Percentiles rank a stretch among this genome's conserved stretches.
Evolutionary conservation across 1,140 invertebrate species (phyloP).

Genomic region (Augochlora pura): DNA sequence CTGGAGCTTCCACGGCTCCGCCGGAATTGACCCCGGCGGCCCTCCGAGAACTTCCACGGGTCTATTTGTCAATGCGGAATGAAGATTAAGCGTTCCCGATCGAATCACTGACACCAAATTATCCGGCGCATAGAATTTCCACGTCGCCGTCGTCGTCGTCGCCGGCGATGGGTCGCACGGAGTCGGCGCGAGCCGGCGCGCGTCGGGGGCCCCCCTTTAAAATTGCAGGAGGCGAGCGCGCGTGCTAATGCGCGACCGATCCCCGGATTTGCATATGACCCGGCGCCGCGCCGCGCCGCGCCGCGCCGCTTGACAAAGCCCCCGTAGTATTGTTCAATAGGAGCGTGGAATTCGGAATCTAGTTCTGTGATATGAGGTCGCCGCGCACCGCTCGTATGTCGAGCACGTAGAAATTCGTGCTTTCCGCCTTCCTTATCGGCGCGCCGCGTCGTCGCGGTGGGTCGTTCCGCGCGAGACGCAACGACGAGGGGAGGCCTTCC

Average conservation of each 20-base stretch:
- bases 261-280: slow-evolving; percentile 61
- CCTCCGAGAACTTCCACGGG: not conserved
- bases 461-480: slow-evolving; percentile 42
- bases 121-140: too few relatives aligned
- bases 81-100: not conserved
- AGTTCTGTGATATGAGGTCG: slow-evolving; percentile 47
- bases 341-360: slow-evolving; percentile 58
- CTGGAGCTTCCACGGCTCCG: too few relatives aligned
- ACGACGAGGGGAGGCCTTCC: slow-evolving; percentile 2
- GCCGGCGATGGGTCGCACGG: too few relatives aligned
- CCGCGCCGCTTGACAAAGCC: slow-evolving; percentile 56
- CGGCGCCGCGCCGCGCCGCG: slow-evolving; percentile 28
- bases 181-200: too few relatives aligned
- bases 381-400: slow-evolving; percentile 57
- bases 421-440: slow-evolving; percentile 67
- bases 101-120: not conserved
- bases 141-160: too few relatives aligned
- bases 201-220: not conserved
- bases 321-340: slow-evolving; percentile 53
- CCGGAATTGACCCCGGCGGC: too few relatives aligned
- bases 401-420: slow-evolving; percentile 73
- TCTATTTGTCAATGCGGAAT: not conserved
- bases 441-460: slow-evolving; percentile 35
- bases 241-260: slow-evolving; percentile 38
- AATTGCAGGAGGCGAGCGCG: slow-evolving; percentile 29